Evolutionary conservation across 2,113 vertebrate genomes (phyloP), one percentile per base, ranked within the genome.

Genomic region (Todiramphus saurophagus): DNA sequence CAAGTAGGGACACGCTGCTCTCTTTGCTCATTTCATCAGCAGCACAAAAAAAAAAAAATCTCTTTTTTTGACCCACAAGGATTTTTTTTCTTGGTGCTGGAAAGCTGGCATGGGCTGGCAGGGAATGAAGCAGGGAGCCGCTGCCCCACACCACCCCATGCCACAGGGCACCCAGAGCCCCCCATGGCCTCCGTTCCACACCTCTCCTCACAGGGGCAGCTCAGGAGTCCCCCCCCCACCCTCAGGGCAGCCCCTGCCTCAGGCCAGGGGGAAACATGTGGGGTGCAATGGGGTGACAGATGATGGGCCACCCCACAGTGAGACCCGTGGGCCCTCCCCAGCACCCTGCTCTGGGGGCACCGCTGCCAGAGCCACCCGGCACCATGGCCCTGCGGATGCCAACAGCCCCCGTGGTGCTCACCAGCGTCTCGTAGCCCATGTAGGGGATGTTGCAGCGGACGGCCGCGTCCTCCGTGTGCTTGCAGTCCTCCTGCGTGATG

Each of bases 391-490:
- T 16, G 0, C 0, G 0, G 46, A n/a, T 2, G 11, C 37, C 2
- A 4, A 16, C 77, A 69, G 83, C 11, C 13, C 55, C 59, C 4
- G 0, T 1, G 3, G 31, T 46, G 33, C 76, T 2, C 89, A 99
- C 99, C 99, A 96, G 98, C 91, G 97, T 98, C 90, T 99, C 99
- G 13, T 98, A 97, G 81, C 98, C 99, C 98, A 99, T 98, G 98
- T 99, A 98, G 48, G 99, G 99, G 35, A 98, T 60, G 96, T 99
- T 99, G 97, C 99, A 99, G 93, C 98, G 98, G 24, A 99, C 97
- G 0, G 96, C 98, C 0, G 98, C 99, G 0, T 99, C 99, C 96
- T 99, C 99, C 0, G 96, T 79, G 84, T 99, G 99, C 67, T 98
- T 97, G 90, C 99, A 99, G 97, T 98, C 98, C 94, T 99, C 99